Conservation (phyloP, 2,113 vertebrate species). For the Puffinus mauretanicus region DNA sequence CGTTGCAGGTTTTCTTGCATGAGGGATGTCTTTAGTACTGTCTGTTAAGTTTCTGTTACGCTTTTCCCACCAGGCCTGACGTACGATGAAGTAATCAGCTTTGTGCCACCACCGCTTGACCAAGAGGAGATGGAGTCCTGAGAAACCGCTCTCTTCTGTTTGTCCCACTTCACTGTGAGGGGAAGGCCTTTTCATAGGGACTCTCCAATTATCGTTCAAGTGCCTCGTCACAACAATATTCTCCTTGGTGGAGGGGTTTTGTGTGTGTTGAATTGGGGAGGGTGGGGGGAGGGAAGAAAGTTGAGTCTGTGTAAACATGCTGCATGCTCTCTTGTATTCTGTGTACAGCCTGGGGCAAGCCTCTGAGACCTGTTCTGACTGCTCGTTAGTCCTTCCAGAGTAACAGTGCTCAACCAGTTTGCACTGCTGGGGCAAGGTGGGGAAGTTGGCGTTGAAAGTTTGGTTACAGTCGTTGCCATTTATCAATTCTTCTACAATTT, state of each 20-base stretch:
- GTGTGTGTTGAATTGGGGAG: conserved; percentile 35
- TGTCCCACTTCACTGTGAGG: conserved; percentile 76
- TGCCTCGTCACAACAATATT: conserved; percentile 87
- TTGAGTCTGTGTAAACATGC: conserved; percentile 56
- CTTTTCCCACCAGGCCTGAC: conserved; percentile 82
- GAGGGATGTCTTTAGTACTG: not conserved
- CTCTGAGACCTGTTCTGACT: conserved; percentile 21
- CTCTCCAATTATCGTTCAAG: conserved; percentile 84
- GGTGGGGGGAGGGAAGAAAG: conserved; percentile 34
- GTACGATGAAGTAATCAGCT: conserved; percentile 92
- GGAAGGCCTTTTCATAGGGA: conserved; percentile 75
- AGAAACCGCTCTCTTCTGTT: conserved; percentile 64
- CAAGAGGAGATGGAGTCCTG: conserved; percentile 97
- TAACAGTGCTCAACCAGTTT: not conserved
- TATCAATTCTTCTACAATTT: conserved; percentile 50
- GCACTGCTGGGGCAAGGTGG: conserved; percentile 19
- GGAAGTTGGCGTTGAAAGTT: not conserved
- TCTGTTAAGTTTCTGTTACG: not conserved
- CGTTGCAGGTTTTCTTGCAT: not conserved
- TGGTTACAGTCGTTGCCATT: conserved; percentile 55
- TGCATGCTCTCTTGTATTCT: conserved; percentile 69
- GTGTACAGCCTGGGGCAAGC: conserved; percentile 51
- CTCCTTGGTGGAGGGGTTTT: conserved; percentile 74
- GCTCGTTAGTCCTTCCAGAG: conserved; percentile 21
- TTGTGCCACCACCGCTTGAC: conserved; percentile 87